A percentile compares a stretch with the other conserved stretches of the same genome.
phyloP scores from a whole-genome alignment of 2,113 vertebrate species.

The Thermophis baileyi region DNA sequence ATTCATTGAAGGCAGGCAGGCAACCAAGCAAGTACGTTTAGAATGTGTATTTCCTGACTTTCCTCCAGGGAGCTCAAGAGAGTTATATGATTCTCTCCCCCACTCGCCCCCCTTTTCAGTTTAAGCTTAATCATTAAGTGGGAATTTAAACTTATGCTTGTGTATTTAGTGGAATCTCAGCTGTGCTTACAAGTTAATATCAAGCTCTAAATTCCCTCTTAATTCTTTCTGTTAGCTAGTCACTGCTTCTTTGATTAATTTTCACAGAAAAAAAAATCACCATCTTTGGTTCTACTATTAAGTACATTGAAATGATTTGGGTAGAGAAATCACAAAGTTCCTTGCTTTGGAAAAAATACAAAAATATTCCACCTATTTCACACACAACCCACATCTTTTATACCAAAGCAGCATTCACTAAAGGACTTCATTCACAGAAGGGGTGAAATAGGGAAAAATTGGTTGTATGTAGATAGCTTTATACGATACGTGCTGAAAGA shows the following conservation, averaged over 20 bases:
- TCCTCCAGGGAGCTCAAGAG: neutral
- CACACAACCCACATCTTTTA: neutral
- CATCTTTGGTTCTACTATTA: neutral
- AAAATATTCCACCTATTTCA: neutral
- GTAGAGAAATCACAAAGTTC: neutral
- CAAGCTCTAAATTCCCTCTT: neutral
- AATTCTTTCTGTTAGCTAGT: neutral
- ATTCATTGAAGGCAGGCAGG: neutral
- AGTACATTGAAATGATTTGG: neutral
- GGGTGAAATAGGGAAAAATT: neutral
- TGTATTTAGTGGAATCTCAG: neutral
- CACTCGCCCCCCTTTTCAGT: neutral
- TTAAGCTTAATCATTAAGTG: neutral
- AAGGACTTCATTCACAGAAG: neutral
- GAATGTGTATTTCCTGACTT: neutral
- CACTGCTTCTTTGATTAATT: neutral
- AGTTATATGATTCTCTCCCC: neutral
- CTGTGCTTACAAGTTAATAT: neutral
- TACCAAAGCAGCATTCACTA: neutral
- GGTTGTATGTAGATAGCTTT: neutral
- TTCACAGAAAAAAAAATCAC: neutral
- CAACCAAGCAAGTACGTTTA: neutral
- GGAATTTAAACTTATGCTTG: neutral
- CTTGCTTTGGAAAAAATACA: neutral
- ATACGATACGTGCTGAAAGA: neutral